A percentile compares a stretch with the other conserved stretches of the same genome.
phyloP scores from a whole-genome alignment of 2,113 vertebrate species.

The Poeciliopsis prolifica region DNA sequence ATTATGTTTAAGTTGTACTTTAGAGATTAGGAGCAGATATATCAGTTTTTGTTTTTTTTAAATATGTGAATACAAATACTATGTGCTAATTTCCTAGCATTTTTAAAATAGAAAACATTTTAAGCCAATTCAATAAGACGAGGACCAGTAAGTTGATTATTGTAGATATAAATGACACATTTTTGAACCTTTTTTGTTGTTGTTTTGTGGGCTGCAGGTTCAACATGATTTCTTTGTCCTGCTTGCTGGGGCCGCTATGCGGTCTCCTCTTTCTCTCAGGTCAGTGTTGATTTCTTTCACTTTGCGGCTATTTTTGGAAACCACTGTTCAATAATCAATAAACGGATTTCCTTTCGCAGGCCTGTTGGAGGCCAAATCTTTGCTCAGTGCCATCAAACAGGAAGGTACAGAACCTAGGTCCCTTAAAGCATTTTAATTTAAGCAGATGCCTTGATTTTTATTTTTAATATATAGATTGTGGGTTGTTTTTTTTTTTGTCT shows the following conservation, averaged over 20 bases:
- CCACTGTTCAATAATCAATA: not conserved
- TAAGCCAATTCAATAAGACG: no score
- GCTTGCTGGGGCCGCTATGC: constrained; percentile 55
- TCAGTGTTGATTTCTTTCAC: constrained; percentile 40
- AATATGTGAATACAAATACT: not conserved
- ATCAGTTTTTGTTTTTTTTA: not conserved
- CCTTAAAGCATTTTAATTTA: not conserved
- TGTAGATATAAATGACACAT: not conserved
- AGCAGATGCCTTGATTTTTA: not conserved
- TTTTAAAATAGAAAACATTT: no score
- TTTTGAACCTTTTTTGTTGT: not conserved
- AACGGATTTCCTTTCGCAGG: constrained; percentile 49
- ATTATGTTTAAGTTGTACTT: not conserved
- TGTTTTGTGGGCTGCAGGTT: constrained; percentile 36
- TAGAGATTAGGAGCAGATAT: not conserved
- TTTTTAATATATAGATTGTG: not conserved
- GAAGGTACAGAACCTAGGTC: constrained; percentile 62
- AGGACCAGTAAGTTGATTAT: no score
- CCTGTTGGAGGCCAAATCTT: constrained; percentile 72
- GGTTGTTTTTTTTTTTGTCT: not conserved
- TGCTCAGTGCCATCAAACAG: constrained; percentile 67
- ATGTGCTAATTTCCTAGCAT: no score
- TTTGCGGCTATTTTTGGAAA: not conserved
- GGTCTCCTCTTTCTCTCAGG: constrained; percentile 69
- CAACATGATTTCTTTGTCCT: constrained; percentile 69